Base-by-base conservation (phyloP, 2,113 vertebrate species). In the Pangasianodon hypophthalmus region DNA sequence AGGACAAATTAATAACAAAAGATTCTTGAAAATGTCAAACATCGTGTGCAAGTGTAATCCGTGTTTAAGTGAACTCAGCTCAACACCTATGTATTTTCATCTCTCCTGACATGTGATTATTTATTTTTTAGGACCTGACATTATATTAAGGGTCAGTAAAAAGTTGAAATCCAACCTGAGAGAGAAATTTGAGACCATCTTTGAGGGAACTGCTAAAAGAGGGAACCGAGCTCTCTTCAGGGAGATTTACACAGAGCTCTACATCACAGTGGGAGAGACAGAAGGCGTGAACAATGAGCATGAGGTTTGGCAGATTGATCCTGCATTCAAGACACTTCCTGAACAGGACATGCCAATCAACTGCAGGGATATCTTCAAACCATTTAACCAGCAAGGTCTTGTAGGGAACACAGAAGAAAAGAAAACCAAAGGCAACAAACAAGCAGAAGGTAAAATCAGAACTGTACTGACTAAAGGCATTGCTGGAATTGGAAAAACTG, bases 81-180 rank as follows among this genome's bases (percentile, higher is more conserved):
- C 50, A 56, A 18, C 14, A 56, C 54, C 54, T 14, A 3, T 24
- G 21, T 26, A 26, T 62, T n/a, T 67, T 67, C 29, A 67, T 67
- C 64, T 67, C 9, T 67, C 50, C 50, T 41, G 62, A 44, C 56
- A n/a, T 26, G 13, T 60, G 13, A 32, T 46, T 62, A 52, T 7
- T 64, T 19, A 29, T 85, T 71, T 88, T 88, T 69, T n/a, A 64
- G 69, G n/a, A 46, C 6, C 6, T 19, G 56, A 21, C 10, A 50
- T 71, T 48, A 46, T 54, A 58, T 54, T 60, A 62, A 81, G 92
- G 92, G 95, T 96, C 93, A 96, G 96, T 0, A 95, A 96, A 48
- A 94, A 94, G 92, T 95, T 96, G 92, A 97, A 97, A 88, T 95
- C 95, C 86, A 96, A 94, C 81, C 95, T 96, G 0, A 96, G 95